Evolutionary conservation across 2,797 vertebrate genomes (phyloP).

Genomic region (Tokudaia tokunoshimensis): DNA sequence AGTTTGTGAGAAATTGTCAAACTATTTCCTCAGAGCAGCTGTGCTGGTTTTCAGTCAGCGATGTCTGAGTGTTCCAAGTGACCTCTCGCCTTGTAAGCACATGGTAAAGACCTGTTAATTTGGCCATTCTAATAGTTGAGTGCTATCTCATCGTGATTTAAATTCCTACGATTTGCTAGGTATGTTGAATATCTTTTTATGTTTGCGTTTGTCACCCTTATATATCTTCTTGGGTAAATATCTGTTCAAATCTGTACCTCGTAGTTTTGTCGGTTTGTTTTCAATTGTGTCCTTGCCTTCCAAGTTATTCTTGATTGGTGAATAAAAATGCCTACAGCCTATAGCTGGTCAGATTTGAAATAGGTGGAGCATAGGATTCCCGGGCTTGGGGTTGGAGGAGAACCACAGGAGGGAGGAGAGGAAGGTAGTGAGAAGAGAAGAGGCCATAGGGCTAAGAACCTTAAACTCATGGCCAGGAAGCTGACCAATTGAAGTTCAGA

Average conservation of each 20-base stretch:
- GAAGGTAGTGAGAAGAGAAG: neutral
- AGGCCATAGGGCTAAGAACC: neutral
- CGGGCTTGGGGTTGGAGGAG: neutral
- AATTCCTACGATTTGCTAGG: neutral
- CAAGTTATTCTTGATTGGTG: neutral
- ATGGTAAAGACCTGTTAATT: neutral
- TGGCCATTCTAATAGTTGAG: neutral
- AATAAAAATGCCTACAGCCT: neutral
- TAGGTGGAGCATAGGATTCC: neutral
- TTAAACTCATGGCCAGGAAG: neutral
- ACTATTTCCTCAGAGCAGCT: neutral
- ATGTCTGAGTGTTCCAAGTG: neutral
- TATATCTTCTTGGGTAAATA: neutral
- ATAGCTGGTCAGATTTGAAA: neutral
- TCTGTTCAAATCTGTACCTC: neutral
- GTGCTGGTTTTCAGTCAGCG: neutral
- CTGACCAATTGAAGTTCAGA: neutral
- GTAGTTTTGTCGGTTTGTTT: neutral
- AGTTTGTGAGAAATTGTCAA: neutral
- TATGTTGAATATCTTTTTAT: neutral
- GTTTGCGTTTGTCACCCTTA: neutral
- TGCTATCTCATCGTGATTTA: neutral
- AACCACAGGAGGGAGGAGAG: neutral
- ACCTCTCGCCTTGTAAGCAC: neutral
- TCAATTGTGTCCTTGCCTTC: neutral